Base-by-base conservation (phyloP, 2,113 vertebrate species). In the Carassius auratus region DNA sequence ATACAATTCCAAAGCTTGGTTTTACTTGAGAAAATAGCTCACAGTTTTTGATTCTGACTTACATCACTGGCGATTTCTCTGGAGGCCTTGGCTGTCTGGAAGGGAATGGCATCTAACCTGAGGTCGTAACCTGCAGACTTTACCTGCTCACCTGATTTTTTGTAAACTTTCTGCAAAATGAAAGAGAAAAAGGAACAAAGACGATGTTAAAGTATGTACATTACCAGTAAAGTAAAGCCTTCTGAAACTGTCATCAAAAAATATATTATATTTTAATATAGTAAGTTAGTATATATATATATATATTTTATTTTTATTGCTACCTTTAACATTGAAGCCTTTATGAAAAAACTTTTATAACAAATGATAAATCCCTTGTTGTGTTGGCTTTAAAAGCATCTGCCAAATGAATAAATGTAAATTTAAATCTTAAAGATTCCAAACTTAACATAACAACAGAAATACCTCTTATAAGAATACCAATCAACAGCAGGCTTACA, bases 11-110 rank as follows among this genome's bases (percentile, higher is more conserved):
- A 26, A 71, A 71, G 19, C 19, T 71, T 19, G 1, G 33, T 71
- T 71, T 68, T 68, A 8, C 15, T 76, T 77, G 21, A 59, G 19
- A 55, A 36, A 33, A 55, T 17, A 12, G 36, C 12, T 48, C 10
- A 12, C 45, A 48, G 45, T 48, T 48, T 26, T 15, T 26, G 73
- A 50, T 62, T 57, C 5, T 52, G 21, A 86, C 97, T 97, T 95
- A 99, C 97, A 78, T 99, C 98, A 88, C 98, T 99, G 86, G 98
- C 98, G 0, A 99, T 99, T 81, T 98, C 96, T 91, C 97, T 96
- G 88, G 98, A 99, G 1, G 94, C 96, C 85, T 97, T 98, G 68
- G 98, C 98, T 0, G 98, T 99, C 92, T 98, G 98, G 95, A 99
- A 99, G 0, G 97, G 97, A 89, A 99, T 99, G 76, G 98, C 98